Conservation (phyloP, 2,797 vertebrate genomes). For the Diglossa cyanea region DNA sequence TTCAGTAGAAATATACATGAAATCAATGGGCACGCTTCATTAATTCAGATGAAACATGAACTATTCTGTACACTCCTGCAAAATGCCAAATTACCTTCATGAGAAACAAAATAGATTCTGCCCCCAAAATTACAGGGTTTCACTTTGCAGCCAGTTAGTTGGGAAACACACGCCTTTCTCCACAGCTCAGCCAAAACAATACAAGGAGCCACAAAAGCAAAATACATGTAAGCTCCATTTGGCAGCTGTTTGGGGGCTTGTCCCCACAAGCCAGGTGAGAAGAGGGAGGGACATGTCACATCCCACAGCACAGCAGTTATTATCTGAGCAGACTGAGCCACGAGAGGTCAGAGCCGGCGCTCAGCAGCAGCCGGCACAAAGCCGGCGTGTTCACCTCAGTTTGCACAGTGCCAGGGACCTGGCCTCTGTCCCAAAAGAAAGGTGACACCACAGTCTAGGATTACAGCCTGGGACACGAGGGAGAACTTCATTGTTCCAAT, state of each 20-base stretch:
- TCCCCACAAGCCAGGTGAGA: neutral
- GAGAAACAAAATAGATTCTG: neutral
- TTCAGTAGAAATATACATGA: neutral
- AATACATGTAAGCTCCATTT: neutral
- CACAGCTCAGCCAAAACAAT: neutral
- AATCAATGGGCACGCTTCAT: neutral
- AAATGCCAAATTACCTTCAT: neutral
- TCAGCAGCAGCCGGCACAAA: fast-evolving
- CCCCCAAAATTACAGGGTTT: neutral
- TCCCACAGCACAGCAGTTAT: neutral
- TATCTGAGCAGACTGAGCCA: neutral
- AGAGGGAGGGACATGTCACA: fast-evolving
- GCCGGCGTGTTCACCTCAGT: fast-evolving
- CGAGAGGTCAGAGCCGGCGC: fast-evolving
- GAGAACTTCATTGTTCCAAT: neutral
- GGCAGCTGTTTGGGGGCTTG: neutral
- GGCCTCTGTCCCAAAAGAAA: neutral
- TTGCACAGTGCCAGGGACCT: neutral
- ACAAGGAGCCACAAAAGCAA: neutral
- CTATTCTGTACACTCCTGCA: neutral
- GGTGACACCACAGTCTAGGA: neutral
- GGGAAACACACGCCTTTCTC: neutral
- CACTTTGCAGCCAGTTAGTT: neutral
- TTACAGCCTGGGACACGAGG: neutral
- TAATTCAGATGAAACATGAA: neutral